Percentiles rank a stretch among this genome's conserved stretches.
These are phyloP conservation scores for Oriolus oriolus DNA, from an alignment of 2,113 vertebrate species.

Conservation along the genomic window DNA sequence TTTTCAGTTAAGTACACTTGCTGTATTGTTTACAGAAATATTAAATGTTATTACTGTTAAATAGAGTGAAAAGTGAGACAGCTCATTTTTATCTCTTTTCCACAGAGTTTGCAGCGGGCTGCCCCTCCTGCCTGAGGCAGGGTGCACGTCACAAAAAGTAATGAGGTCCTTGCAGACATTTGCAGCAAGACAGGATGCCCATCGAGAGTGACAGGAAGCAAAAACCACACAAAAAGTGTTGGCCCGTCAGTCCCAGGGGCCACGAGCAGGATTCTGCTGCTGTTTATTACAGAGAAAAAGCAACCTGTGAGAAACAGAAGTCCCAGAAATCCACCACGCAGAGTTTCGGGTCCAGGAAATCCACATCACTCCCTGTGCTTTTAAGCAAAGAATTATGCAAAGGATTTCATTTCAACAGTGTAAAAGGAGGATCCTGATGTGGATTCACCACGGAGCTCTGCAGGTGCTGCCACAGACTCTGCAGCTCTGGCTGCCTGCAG, in stretches of 20 bases:
- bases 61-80: background rate
- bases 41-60: background rate
- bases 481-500: background rate
- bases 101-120: background rate
- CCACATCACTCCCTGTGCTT: background rate
- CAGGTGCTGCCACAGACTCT: background rate
- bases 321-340: background rate
- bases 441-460: background rate
- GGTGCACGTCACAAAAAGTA: background rate
- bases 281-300: background rate
- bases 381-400: background rate
- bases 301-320: background rate
- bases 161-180: background rate
- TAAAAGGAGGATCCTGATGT: background rate
- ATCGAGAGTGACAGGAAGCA: background rate
- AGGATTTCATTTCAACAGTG: background rate
- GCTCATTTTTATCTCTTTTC: background rate
- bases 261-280: background rate
- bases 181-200: background rate
- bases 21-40: background rate
- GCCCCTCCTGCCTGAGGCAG: background rate
- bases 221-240: background rate
- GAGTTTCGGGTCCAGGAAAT: background rate
- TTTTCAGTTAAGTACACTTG: background rate
- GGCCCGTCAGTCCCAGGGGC: background rate